Base-by-base conservation (phyloP, 2,888 invertebrate species). In the Lithophane leautieri region DNA sequence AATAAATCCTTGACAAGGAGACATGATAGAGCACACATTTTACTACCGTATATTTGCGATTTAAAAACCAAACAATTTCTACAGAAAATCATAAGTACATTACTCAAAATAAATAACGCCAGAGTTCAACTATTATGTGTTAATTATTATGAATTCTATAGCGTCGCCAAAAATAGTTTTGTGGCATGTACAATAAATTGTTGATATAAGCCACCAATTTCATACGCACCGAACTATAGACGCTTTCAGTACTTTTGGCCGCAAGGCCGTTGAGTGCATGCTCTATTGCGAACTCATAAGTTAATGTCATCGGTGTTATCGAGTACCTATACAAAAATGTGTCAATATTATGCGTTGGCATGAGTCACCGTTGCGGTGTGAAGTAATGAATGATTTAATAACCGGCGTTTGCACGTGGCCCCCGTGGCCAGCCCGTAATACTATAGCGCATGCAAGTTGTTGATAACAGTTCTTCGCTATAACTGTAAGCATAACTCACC, bases 281-380 rank as follows among this genome's bases (percentile, higher is more conserved):
- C 34, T 67, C 40, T 71, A 68, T 65, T 56, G 60, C 56, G 19
- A 7, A 56, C 52, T 28, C 40, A 34, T 28, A 60, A 81, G 63
- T 82, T 58, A 54, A 71, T 79, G 70, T 56, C 76, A 81, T 81
- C 82, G 82, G 61, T 66, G 50, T 52, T 47, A 66, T 58, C 16
- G 50, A 60, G 68, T 63, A 56, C 66, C 54, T 47, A 54, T 16
- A 47, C 54, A 70, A 82, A 85, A 85, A 83, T 75, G 66, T 75
- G 79, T 82, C 83, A 83, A 82, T 85, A 83, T 82, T 85, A 85
- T 85, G 70, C 74, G 66, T 63, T 34, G 40, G 50, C 52, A 67
- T 83, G 86, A 82, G n/a, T 85, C 86, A 83, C 54, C 52, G 54
- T 40, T 68, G 56, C 44, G 47, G 56, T 82, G 82, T 82, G 68